Base-by-base conservation (phyloP, 2,797 vertebrate genomes). In the Chelon labrosus region DNA sequence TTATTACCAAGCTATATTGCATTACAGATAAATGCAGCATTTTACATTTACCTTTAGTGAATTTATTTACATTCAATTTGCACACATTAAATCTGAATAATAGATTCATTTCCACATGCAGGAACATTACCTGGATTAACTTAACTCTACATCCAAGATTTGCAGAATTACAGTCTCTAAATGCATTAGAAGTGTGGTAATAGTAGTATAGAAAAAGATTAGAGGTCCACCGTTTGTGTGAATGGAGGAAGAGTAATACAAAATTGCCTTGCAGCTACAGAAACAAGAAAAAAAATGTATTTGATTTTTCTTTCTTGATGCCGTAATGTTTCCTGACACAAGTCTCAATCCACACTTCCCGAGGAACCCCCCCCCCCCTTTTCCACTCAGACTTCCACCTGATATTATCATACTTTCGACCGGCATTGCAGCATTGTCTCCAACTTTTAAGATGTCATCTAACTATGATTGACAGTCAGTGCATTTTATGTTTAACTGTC, bases 51-150 rank as follows among this genome's bases (percentile, higher is more conserved):
- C 65, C 47, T 64, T 69, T 54, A 10, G 41, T 57, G 49, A 77
- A 75, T 81, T 68, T 73, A 73, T 89, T 87, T 83, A 77, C 71
- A 80, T 85, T 67, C 71, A 70, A n/a, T 87, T 77, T 80, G 37
- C 68, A 79, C 57, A 58, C 54, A 74, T 86, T 77, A 79, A 65
- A 82, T 64, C 35, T 25, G 51, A 80, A 80, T 79, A 85, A 83
- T 42, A 70, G 42, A 66, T 82, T 81, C 2, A 70, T 80, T 83
- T 83, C 68, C 57, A 73, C 54, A 77, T 56, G 60, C 27, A 53
- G 54, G 65, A 73, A 80, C 52, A 86, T 83, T 70, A 70, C 74
- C 76, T 73, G 73, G 63, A 78, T 82, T 82, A 85, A 80, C 51
- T 61, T 39, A 27, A 78, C 68, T 70, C 55, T 59, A 47, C 68